Base-by-base conservation (phyloP, 2,113 vertebrate species). In the Sander vitreus region DNA sequence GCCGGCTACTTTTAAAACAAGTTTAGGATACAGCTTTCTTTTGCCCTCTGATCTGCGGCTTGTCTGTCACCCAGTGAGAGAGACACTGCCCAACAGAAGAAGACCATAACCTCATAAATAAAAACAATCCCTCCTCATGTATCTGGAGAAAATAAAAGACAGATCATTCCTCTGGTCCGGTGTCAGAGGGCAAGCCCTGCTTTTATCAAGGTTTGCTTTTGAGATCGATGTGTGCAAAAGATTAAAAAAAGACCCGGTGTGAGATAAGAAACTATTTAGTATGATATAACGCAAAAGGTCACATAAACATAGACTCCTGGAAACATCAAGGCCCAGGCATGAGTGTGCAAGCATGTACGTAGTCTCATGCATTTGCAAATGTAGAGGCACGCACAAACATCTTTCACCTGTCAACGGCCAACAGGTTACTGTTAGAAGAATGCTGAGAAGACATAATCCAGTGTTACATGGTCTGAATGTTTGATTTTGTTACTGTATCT, bases 361-460 rank as follows among this genome's bases (percentile, higher is more conserved):
- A 58, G 64, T 73, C 27, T 53, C 59, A 69, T 74, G 39, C 63
- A 48, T 73, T 66, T 62, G 65, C 63, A 48, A 53, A 47, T 64
- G 81, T 21, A 64, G n/a, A 77, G 63, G 30, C 70, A 80, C 3
- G 55, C 57, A 79, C 47, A 81, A 60, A 78, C 71, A 63, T 68
- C 74, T 69, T 54, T 47, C 15, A 58, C 57, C 71, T 87, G 84
- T 87, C 78, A 88, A 14, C 48, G 12, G 19, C 23, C 0, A 25
- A 73, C 76, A 77, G 25, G 80, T 83, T 57, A 48, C 67, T 45
- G 45, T 81, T 39, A 68, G 45, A 78, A 72, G 64, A 82, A 80
- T 78, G 59, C 39, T 60, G 27, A 79, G 6, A 60, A 12, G 18
- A 78, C 13, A 39, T 33, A 27, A 58, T 63, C 18, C 57, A 73